phyloP scores from a whole-genome alignment of 2,888 invertebrate species.

The Strigamia crassipes region DNA sequence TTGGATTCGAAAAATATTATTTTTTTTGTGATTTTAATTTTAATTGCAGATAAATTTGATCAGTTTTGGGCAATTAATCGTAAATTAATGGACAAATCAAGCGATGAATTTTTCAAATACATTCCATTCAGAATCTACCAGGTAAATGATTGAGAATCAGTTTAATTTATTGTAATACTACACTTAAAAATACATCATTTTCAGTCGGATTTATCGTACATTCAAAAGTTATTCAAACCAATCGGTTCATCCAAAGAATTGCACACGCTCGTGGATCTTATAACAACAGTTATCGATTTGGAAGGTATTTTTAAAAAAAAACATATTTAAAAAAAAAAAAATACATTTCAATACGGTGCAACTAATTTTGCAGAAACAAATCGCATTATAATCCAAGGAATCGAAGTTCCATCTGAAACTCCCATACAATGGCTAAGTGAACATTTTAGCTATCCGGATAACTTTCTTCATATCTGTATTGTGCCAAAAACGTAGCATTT shows the following conservation, averaged over 20 bases:
- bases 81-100: conserved; percentile 84
- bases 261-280: conserved; percentile 72
- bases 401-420: conserved; percentile 82
- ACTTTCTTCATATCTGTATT: conserved; percentile 83
- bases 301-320: conserved; percentile 38
- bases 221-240: conserved; percentile 78
- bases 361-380: conserved; percentile 59
- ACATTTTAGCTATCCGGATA: conserved; percentile 97
- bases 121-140: conserved; percentile 79
- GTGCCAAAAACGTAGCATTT: neutral
- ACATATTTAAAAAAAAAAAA: neutral
- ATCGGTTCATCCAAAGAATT: conserved; percentile 70
- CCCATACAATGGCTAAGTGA: conserved; percentile 97
- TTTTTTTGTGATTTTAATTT: neutral
- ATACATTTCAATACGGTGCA: neutral
- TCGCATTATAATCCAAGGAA: conserved; percentile 82
- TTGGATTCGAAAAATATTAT: neutral
- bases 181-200: too few species aligned
- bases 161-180: too few species aligned
- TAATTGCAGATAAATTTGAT: conserved; percentile 84
- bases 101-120: conserved; percentile 81
- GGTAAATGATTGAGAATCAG: too few species aligned
- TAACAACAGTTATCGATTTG: conserved; percentile 67
- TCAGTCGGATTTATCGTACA: conserved; percentile 67
- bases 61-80: conserved; percentile 98